These are phyloP conservation scores for Anguilla megastoma DNA, from an alignment of 2,797 vertebrate species.

Conservation along the genomic window DNA sequence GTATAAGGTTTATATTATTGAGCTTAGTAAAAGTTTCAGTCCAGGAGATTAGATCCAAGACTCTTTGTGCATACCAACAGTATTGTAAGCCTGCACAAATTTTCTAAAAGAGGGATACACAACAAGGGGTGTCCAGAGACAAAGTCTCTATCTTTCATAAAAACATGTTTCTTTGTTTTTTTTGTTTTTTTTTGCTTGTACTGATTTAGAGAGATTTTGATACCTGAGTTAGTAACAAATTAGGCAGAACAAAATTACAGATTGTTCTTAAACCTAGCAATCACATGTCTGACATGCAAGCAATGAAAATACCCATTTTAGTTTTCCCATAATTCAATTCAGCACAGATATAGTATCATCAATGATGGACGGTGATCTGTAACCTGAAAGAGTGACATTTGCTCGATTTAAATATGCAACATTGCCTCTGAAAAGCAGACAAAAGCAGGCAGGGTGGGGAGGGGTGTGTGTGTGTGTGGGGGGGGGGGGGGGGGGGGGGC, in stretches of 20 bases:
- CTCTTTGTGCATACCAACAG: neutral
- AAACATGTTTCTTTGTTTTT: neutral
- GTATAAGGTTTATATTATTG: too few relatives aligned
- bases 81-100: neutral
- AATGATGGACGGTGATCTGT: neutral
- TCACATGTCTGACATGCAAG: neutral
- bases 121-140: neutral
- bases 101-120: neutral
- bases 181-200: neutral
- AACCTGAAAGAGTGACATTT: neutral
- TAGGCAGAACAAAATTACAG: neutral
- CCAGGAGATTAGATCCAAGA: neutral
- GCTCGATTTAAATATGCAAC: neutral
- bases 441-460: neutral
- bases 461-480: neutral
- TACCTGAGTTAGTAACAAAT: neutral
- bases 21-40: neutral
- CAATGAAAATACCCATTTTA: neutral
- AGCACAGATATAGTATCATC: neutral
- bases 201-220: neutral
- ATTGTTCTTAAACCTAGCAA: neutral
- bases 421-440: neutral
- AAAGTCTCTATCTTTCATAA: neutral
- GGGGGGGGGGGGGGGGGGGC: too few relatives aligned
- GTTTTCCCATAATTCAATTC: slow-evolving; percentile 5